Evolutionary conservation across 2,113 vertebrate species (phyloP), one percentile per base, ranked within the genome.

Genomic region (Peucedramus taeniatus): DNA sequence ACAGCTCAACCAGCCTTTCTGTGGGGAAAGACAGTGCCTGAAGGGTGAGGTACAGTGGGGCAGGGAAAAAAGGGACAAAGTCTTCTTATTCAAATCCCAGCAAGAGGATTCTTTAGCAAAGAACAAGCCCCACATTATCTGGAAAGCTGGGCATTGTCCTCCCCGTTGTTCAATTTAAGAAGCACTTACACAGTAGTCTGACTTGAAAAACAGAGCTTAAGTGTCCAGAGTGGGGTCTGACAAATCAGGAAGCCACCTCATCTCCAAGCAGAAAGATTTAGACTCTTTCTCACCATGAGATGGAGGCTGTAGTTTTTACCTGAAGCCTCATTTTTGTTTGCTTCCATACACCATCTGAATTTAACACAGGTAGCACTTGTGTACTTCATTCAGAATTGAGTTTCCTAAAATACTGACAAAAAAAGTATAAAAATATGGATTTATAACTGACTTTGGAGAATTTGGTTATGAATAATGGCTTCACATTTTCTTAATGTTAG

Each of bases 21-120:
- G 1, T 28, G 37, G 15, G 6, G 23, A 15, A 61, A 84, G 37
- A 16, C 0, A 0, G 27, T 64, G 37, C 27, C 53, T 65, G 53
- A 92, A 71, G 24, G 26, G 8, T 76, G 27, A 68, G 19, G 22
- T 6, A 2, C 49, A 51, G 14, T 15, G n/a, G n/a, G 31, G 7
- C n/a, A n/a, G 39, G 12, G 2, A 53, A 26, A n/a, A 64, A 44
- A 45, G 13, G 12, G 28, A 49, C 18, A 35, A 70, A 69, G 4
- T 15, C 26, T 11, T 39, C 56, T 70, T 6, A 50, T 42, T 49
- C 1, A 3, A 61, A 24, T 59, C 11, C 45, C 20, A 45, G 31
- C 1, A 13, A 72, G 27, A 51, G 8, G 11, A 30, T 57, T 16
- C 11, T 64, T 50, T 37, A 68, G 50, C 39, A 75, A 71, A 64